Base-by-base conservation (phyloP, 2,888 invertebrate genomes). In the Sipha maydis region DNA sequence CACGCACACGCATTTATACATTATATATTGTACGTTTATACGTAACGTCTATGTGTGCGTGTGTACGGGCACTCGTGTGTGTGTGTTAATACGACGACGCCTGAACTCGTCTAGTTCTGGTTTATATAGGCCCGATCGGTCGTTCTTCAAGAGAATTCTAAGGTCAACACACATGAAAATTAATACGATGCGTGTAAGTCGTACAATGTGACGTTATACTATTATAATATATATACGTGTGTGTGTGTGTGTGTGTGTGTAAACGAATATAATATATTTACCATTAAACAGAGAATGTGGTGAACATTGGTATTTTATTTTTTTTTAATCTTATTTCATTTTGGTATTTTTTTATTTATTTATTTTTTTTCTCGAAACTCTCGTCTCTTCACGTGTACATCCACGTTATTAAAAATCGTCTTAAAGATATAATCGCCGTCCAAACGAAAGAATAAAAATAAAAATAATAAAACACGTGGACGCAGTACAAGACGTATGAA, bases 31-130 rank as follows among this genome's bases (percentile, higher is more conserved):
- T 69, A 69, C 28, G 9, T 1, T n/a, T n/a, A n/a, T n/a, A 34
- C 34, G 34, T 34, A 3, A 34, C 34, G n/a, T n/a, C n/a, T n/a
- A 34, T 4, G 34, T 34, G 8, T 7, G 61, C 21, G 5, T 8
- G 61, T 61, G 19, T 61, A 19, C 5, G 61, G 2, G 61, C 21
- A 0, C 25, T 25, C 19, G 61, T 19, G 82, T 21, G 82, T 25
- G 80, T 11, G 80, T 31, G 67, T 82, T 79, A 71, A 80, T n/a
- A 54, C 38, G 34, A 38, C 38, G 38, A 19, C 41, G 80, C 61
- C 79, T n/a, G 34, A 82, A 82, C 82, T 82, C 82, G 82, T 71
- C 82, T 82, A 82, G 82, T 82, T 71, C 82, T 69, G 82, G 82
- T 82, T 82, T 71, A 41, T 41, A 82, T 80, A 80, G 80, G 77